Percentiles rank a stretch among this genome's conserved stretches.
These are phyloP conservation scores for Temnothorax rugatulus DNA, from an alignment of 2,888 invertebrate genomes.

Conservation along the genomic window DNA sequence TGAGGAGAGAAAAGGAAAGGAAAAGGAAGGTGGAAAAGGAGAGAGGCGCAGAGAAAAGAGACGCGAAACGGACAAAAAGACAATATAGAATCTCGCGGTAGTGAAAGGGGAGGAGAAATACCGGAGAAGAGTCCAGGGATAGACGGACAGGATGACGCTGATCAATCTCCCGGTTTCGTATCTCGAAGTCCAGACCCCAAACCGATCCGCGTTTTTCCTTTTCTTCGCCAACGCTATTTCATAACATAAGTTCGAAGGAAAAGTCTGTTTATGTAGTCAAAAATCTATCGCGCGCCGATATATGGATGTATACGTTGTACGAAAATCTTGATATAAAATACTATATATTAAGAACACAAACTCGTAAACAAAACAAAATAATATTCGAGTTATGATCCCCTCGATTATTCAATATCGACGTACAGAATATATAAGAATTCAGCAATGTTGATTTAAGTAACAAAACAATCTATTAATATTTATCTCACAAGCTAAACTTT, in stretches of 20 bases:
- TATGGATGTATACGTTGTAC: background rate
- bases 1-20: constrained; percentile 71
- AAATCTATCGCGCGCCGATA: constrained; percentile 11
- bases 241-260: constrained; percentile 28
- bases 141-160: constrained; percentile 82
- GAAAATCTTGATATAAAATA: background rate
- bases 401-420: background rate
- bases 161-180: constrained; percentile 82
- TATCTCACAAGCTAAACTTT: background rate
- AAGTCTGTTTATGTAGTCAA: constrained; percentile 17
- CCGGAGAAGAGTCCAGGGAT: constrained; percentile 72
- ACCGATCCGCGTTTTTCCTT: constrained; percentile 51
- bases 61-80: constrained; percentile 65
- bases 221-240: constrained; percentile 16
- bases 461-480: background rate
- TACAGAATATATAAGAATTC: background rate
- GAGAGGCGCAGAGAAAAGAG: constrained; percentile 49
- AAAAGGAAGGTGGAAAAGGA: constrained; percentile 64
- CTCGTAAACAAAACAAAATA: background rate
- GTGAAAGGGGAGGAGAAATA: constrained; percentile 58
- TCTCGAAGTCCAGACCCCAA: constrained; percentile 68
- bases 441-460: background rate
- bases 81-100: constrained; percentile 63
- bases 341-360: background rate
- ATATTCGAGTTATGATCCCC: background rate